phyloP scores from a whole-genome alignment of 35 echinoderm and acorn worm genomes.

The Ptychodera flava region DNA sequence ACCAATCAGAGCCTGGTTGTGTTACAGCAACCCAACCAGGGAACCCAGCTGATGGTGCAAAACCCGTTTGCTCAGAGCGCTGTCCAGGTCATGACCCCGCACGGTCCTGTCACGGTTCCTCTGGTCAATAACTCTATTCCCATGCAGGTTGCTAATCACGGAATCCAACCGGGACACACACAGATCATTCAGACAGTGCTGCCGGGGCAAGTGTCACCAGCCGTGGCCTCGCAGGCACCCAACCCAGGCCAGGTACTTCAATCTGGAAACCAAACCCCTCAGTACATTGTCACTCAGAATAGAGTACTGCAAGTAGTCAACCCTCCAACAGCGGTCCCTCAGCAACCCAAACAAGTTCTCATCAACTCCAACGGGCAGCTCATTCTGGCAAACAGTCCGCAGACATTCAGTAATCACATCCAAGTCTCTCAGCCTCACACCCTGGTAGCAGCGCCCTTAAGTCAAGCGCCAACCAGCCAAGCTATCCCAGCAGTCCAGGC shows the following conservation, averaged over 20 bases:
- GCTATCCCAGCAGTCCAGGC: no score
- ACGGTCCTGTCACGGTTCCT: not conserved
- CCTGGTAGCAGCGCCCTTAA: not conserved
- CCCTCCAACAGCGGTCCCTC: not conserved
- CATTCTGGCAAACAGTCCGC: not conserved
- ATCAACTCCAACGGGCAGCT: not conserved
- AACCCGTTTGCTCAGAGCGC: not conserved
- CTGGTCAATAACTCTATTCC: not conserved
- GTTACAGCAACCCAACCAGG: not conserved
- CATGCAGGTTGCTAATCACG: not conserved
- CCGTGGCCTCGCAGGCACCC: not conserved
- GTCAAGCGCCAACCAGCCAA: not conserved
- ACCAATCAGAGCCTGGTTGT: not conserved
- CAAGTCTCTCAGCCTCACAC: not conserved
- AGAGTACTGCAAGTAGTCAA: slow-evolving; percentile 4
- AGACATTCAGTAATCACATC: not conserved
- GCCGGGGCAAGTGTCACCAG: not conserved
- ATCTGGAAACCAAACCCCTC: slow-evolving; percentile 14
- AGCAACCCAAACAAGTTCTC: not conserved
- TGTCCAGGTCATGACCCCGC: not conserved
- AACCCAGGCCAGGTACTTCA: not conserved
- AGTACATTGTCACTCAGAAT: slow-evolving; percentile 31
- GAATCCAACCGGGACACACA: not conserved
- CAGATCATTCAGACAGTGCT: not conserved
- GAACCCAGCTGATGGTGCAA: not conserved